Evolutionary conservation across 2,113 vertebrate genomes (phyloP).

Genomic region (Ciconia maguari): DNA sequence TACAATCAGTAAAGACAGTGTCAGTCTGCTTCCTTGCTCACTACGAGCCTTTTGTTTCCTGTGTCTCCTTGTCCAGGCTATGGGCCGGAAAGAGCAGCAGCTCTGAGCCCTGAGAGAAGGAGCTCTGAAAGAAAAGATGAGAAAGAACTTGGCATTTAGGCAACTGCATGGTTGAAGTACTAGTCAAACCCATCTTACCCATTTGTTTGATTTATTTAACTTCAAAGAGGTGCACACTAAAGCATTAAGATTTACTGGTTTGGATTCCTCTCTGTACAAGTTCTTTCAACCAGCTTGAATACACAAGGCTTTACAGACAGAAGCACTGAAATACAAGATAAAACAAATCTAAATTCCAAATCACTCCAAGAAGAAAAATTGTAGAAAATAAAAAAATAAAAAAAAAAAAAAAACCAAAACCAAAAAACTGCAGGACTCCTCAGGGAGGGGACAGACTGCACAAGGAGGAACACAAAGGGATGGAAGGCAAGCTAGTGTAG

Average conservation of each 20-base stretch:
- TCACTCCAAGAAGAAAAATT: slow-evolving; percentile 46
- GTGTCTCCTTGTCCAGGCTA: background rate
- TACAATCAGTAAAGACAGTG: background rate
- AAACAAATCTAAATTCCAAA: slow-evolving; percentile 71
- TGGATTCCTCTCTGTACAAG: slow-evolving; percentile 63
- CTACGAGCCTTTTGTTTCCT: background rate
- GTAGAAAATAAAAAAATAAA: background rate
- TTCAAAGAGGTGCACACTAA: slow-evolving; percentile 74
- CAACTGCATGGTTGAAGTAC: slow-evolving; percentile 1
- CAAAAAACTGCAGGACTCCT: slow-evolving; percentile 49
- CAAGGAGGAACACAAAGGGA: slow-evolving; percentile 31
- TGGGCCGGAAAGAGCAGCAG: background rate
- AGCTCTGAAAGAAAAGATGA: background rate
- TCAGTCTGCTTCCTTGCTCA: background rate
- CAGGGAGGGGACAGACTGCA: slow-evolving; percentile 7
- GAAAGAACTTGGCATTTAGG: background rate
- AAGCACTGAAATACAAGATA: slow-evolving; percentile 65
- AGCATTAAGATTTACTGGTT: slow-evolving; percentile 57
- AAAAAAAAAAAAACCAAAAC: background rate
- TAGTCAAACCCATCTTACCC: slow-evolving; percentile 33
- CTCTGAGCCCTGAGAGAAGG: background rate
- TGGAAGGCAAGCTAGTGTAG: slow-evolving; percentile 48
- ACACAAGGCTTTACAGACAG: slow-evolving; percentile 68
- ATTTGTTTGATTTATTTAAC: slow-evolving; percentile 69
- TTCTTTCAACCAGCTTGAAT: slow-evolving; percentile 56